Percentiles rank a stretch among this genome's conserved stretches.
phyloP scores from a whole-genome alignment of 2,888 invertebrate genomes.

The Empis stercorea region DNA sequence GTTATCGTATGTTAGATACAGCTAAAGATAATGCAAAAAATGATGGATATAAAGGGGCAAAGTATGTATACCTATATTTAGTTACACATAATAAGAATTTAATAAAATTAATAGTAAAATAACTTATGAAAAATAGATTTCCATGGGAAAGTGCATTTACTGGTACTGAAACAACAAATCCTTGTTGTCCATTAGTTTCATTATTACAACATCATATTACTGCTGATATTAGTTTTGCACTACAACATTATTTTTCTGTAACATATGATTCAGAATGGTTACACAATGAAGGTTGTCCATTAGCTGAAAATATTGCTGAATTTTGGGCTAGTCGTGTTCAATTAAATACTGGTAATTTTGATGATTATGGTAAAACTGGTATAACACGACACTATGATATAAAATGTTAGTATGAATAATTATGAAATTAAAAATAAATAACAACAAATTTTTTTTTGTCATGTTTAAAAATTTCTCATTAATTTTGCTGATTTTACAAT shows the following conservation, averaged over 20 bases:
- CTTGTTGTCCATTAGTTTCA: constrained; percentile 45
- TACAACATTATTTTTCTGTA: constrained; percentile 24
- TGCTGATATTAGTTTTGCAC: constrained; percentile 44
- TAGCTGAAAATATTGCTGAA: constrained; percentile 44
- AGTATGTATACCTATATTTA: constrained; percentile 24
- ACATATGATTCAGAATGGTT: constrained; percentile 26
- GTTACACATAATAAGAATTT: background rate
- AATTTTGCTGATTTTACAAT: background rate
- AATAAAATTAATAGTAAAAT: background rate
- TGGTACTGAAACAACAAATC: constrained; percentile 45
- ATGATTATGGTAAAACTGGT: constrained; percentile 37
- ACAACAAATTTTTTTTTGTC: no score
- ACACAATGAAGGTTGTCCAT: constrained; percentile 39
- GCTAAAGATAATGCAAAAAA: constrained; percentile 40
- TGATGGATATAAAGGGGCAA: constrained; percentile 43
- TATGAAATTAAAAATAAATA: background rate
- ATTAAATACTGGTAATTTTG: constrained; percentile 39
- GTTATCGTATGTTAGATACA: constrained; percentile 38
- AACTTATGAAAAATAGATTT: constrained; percentile 30
- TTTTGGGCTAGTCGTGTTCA: constrained; percentile 45
- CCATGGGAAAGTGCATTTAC: constrained; percentile 53
- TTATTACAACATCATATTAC: constrained; percentile 45
- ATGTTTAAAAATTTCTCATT: background rate
- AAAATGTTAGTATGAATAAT: background rate
- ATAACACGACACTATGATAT: background rate